phyloP scores from a whole-genome alignment of 2,797 vertebrate species.

The Eospalax fontanierii region DNA sequence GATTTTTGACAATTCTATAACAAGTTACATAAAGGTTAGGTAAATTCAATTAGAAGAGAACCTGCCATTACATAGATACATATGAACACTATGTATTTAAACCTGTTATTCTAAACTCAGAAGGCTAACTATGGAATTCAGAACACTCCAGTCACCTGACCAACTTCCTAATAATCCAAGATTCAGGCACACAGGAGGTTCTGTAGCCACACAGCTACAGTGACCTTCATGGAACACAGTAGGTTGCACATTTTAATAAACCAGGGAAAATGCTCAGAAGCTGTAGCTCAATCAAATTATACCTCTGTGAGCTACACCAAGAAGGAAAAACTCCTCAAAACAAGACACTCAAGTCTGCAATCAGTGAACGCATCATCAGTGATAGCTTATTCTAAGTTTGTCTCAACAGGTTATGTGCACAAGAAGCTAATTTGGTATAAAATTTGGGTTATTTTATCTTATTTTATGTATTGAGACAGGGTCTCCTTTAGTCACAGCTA shows the following conservation, averaged over 20 bases:
- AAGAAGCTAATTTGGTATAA: not conserved
- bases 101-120: too few species aligned
- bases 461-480: not conserved
- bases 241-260: not conserved
- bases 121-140: not conserved
- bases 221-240: accelerated
- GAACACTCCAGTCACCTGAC: not conserved
- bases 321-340: not conserved
- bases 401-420: not conserved
- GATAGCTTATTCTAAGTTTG: not conserved
- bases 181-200: not conserved
- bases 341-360: too few species aligned
- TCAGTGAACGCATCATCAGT: not conserved
- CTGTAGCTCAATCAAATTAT: not conserved
- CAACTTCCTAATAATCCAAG: not conserved
- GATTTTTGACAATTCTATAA: not conserved
- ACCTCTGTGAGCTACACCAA: not conserved
- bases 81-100: not conserved
- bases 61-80: not conserved
- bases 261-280: not conserved
- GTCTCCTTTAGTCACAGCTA: not conserved
- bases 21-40: not conserved
- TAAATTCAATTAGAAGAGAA: not conserved
- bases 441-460: not conserved
- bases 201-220: not conserved